Conservation (phyloP, 1,140 invertebrate species). For the Drosophila willistoni region DNA sequence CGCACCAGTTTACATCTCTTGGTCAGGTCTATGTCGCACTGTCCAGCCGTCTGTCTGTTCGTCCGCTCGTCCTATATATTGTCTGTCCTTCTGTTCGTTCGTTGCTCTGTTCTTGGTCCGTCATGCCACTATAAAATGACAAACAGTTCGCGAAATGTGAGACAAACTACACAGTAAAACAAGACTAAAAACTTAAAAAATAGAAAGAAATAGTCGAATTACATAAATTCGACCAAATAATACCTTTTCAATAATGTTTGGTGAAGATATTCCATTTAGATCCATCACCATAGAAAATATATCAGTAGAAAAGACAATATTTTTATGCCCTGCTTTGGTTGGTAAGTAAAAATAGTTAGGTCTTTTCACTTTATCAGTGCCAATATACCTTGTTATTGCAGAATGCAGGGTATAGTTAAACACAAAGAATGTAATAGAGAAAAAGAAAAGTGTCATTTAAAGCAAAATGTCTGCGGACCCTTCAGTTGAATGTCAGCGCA, state of each 20-base stretch:
- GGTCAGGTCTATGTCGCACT: constrained; percentile 5
- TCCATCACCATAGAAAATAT: too few relatives aligned
- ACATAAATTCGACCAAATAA: background rate
- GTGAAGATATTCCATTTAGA: too few relatives aligned
- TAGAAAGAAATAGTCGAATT: constrained; percentile 32
- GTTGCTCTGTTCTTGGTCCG: constrained; percentile 44
- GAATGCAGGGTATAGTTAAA: background rate
- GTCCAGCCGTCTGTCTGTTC: background rate
- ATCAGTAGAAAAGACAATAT: too few relatives aligned
- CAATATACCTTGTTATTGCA: background rate
- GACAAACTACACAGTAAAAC: constrained; percentile 27
- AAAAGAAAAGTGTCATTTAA: constrained; percentile 4
- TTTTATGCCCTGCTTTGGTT: too few relatives aligned
- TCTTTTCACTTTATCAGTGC: background rate
- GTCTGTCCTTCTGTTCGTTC: constrained; percentile 25
- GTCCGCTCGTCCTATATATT: constrained; percentile 54
- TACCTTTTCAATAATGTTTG: background rate
- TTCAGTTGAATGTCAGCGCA: background rate
- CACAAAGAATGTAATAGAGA: background rate
- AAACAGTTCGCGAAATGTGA: constrained; percentile 62
- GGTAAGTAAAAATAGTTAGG: too few relatives aligned
- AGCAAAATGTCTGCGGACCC: background rate
- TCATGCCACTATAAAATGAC: constrained; percentile 71
- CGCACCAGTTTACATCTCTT: constrained; percentile 2
- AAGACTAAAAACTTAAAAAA: constrained; percentile 15